These are phyloP conservation scores for Limnephilus lunatus DNA, from an alignment of 2,888 invertebrate species.

Conservation along the genomic window DNA sequence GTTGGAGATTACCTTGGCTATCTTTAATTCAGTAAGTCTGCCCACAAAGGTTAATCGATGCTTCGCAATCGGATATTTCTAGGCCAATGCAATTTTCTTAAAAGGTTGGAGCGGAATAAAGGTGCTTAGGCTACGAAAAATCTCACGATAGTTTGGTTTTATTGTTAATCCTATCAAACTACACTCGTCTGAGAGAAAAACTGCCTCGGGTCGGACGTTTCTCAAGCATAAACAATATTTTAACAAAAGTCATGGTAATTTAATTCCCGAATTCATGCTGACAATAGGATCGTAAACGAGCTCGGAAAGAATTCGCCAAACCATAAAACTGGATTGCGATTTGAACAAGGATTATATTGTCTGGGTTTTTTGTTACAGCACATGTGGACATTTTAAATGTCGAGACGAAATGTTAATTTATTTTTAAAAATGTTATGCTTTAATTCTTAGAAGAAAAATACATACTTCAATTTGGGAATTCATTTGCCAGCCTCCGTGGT, in stretches of 20 bases:
- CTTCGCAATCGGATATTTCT: slow-evolving; percentile 2
- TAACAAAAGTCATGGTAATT: background rate
- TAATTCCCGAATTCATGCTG: background rate
- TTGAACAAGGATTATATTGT: background rate
- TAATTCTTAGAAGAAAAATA: too few species aligned
- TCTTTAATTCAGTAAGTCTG: background rate
- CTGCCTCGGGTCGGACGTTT: background rate
- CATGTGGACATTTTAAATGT: background rate
- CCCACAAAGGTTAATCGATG: background rate
- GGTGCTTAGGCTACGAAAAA: background rate
- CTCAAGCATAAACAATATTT: background rate
- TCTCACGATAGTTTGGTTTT: background rate
- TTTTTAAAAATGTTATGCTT: background rate
- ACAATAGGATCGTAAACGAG: background rate
- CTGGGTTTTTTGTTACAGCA: background rate
- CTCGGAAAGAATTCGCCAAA: background rate
- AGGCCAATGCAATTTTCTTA: slow-evolving; percentile 2
- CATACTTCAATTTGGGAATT: too few species aligned
- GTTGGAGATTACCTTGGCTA: background rate
- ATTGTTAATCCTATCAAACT: background rate
- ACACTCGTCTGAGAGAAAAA: background rate
- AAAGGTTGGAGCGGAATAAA: background rate
- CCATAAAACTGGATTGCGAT: background rate
- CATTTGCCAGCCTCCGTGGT: background rate
- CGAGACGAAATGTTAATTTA: background rate